Conservation (phyloP, 2,113 vertebrate genomes). For the Peromyscus maniculatus region DNA sequence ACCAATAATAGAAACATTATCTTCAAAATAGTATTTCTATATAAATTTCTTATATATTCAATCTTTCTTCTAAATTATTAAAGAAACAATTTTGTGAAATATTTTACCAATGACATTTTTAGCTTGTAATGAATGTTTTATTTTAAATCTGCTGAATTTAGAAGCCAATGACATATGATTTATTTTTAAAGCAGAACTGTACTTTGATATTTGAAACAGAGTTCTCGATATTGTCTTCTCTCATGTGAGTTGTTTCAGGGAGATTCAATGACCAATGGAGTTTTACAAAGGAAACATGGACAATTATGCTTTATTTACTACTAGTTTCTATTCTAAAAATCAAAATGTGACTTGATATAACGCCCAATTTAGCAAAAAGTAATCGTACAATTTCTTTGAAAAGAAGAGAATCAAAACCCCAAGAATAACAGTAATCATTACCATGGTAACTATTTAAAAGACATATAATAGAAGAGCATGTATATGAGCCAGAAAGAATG, state of each 20-base stretch:
- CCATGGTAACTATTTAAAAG: constrained; percentile 43
- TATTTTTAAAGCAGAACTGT: neutral
- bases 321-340: neutral
- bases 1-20: neutral
- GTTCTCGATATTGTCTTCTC: neutral
- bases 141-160: constrained; percentile 31
- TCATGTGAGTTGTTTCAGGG: neutral
- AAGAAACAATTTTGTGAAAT: constrained; percentile 19
- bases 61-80: neutral
- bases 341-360: neutral
- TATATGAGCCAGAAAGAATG: neutral
- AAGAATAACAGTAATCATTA: constrained; percentile 47
- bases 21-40: neutral
- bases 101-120: neutral
- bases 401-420: neutral
- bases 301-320: constrained; percentile 23
- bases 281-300: neutral
- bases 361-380: neutral
- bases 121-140: neutral
- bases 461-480: neutral
- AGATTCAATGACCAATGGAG: neutral
- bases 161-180: neutral
- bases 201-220: neutral
- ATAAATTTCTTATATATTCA: neutral
- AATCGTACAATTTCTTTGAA: neutral